Base-by-base conservation (phyloP, 2,113 vertebrate species). In the Muntiacus muntjak region DNA sequence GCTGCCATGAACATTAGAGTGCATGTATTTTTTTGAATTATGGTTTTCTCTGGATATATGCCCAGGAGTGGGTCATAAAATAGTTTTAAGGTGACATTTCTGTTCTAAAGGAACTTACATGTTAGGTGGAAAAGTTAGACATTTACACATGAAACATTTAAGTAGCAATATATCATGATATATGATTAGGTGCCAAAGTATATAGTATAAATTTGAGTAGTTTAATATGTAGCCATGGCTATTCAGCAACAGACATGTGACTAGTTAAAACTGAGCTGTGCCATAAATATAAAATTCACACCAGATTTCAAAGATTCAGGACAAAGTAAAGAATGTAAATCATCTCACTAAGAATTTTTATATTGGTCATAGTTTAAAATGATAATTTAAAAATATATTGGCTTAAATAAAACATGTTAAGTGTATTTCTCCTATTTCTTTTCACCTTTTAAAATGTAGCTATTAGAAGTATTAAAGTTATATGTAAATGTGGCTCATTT, bases 261-360 rank as follows among this genome's bases (percentile, higher is more conserved):
- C 36, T 71, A 87, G 13, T 84, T 57, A 90, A 16, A 87, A 89
- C 62, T 79, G 28, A 91, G 40, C 60, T 81, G 54, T 81, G 19
- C 33, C 88, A 17, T 45, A 25, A 62, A 58, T 57, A 28, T 82
- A 86, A 96, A 81, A 47, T 54, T 86, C 7, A 85, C 23, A 62
- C 36, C 8, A 74, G n/a, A 86, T 95, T 97, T 86, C 12, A 83
- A 83, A 92, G 79, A 76, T 45, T 89, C 95, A 78, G 25, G 50
- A 93, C 76, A 93, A 78, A 58, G 12, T 74, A 92, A 74, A 57
- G 12, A 79, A 89, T 45, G 13, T 55, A 94, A 90, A 94, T n/a
- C 67, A 96, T 14, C 23, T 97, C 43, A 94, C 82, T 88, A 96
- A 55, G n/a, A 91, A 90, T 64, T 92, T 81, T 89, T 95, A 30